Percentiles rank a stretch among this genome's conserved stretches.
Evolutionary conservation across 2,888 invertebrate species (phyloP).

Genomic region (Hydrotaea cyrtoneurina): DNA sequence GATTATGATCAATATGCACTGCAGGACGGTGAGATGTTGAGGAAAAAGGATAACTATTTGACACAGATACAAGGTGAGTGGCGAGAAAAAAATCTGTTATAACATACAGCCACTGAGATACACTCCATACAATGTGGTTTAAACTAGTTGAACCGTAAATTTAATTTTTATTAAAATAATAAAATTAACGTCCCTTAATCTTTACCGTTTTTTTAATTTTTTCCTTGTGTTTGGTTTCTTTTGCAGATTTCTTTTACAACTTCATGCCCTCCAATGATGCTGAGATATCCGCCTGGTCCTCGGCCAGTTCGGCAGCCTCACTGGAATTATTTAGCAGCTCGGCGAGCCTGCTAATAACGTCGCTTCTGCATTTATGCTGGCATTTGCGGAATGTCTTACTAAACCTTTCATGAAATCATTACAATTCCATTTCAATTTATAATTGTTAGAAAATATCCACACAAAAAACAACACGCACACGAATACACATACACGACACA

Average conservation of each 20-base stretch:
- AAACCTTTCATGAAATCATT: slow-evolving; percentile 56
- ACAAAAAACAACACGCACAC: slow-evolving; percentile 16
- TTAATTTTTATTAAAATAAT: too few relatives aligned
- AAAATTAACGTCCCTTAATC: too few relatives aligned
- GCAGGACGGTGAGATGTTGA: slow-evolving; percentile 77
- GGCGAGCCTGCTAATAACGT: slow-evolving; percentile 30
- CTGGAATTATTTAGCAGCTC: slow-evolving; percentile 33
- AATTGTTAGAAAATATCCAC: slow-evolving; percentile 13
- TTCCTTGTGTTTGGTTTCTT: too few relatives aligned
- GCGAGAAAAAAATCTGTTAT: too few relatives aligned
- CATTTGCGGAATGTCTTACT: slow-evolving; percentile 36
- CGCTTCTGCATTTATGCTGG: slow-evolving; percentile 44
- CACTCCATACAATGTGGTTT: too few relatives aligned
- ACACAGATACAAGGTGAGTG: slow-evolving; percentile 79
- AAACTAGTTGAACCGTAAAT: too few relatives aligned
- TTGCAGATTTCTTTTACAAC: slow-evolving; percentile 77
- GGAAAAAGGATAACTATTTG: slow-evolving; percentile 78
- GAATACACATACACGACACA: neutral
- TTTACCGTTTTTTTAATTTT: too few relatives aligned
- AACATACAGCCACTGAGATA: too few relatives aligned
- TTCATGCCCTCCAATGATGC: slow-evolving; percentile 77
- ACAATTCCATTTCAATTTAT: slow-evolving; percentile 43
- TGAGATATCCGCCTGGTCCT: slow-evolving; percentile 67
- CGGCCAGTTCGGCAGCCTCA: slow-evolving; percentile 47
- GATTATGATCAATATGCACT: slow-evolving; percentile 79